Evolutionary conservation across 1,140 invertebrate species (phyloP).

Genomic region (Drosophila orena): DNA sequence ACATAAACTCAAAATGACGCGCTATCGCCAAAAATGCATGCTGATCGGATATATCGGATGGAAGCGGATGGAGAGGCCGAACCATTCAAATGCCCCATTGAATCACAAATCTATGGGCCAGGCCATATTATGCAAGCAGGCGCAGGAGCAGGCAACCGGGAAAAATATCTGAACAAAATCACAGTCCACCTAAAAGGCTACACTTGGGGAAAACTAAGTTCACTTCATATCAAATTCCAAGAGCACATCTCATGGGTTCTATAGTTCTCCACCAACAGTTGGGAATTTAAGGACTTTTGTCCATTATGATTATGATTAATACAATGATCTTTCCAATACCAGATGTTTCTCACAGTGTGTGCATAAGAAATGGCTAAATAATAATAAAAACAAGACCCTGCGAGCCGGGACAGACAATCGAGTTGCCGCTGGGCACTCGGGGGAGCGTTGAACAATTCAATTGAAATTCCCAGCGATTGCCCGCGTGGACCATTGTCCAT

Average conservation of each 20-base stretch:
- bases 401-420: constrained; percentile 25
- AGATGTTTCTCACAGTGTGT: background rate
- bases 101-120: constrained; percentile 73
- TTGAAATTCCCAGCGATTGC: constrained; percentile 59
- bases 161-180: constrained; percentile 17
- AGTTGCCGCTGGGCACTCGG: constrained; percentile 35
- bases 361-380: constrained; percentile 22
- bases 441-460: constrained; percentile 71
- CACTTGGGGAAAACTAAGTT: background rate
- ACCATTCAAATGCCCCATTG: constrained; percentile 76
- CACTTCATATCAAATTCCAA: background rate
- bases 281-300: too few relatives aligned
- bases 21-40: constrained; percentile 80
- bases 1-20: constrained; percentile 78
- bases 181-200: constrained; percentile 13
- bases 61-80: constrained; percentile 7
- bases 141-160: constrained; percentile 13
- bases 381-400: constrained; percentile 21
- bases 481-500: constrained; percentile 48
- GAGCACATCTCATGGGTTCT: background rate
- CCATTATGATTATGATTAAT: too few relatives aligned
- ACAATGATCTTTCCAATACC: too few relatives aligned
- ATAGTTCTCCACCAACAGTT: too few relatives aligned
- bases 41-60: constrained; percentile 63
- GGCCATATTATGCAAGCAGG: constrained; percentile 69